Base-by-base conservation (phyloP, 2,888 invertebrate species). In the Brenthis ino region DNA sequence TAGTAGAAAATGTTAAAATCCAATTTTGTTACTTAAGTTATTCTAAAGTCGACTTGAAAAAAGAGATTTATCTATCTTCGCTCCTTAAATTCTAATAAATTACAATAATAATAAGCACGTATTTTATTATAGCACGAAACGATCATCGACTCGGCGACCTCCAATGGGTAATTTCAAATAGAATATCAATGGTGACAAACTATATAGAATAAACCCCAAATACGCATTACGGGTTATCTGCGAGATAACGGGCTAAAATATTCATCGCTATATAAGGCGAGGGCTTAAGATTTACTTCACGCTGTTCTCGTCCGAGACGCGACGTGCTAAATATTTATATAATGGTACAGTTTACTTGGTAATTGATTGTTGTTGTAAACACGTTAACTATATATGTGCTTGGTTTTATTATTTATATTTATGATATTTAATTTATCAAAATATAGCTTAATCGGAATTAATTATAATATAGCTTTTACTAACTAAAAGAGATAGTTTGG, bases 231-330 rank as follows among this genome's bases (percentile, higher is more conserved):
- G 50, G 37, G 60, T 33, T 60, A 50, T 60, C 60, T 60, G 20
- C 12, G 60, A 60, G 33, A 43, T 43, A 43, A 11, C 37, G 37
- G 37, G 37, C 37, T 50, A 60, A 33, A 50, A 50, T 28, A 50
- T 50, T 28, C 37, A 43, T 43, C n/a, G 28, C 60, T 60, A 6
- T 60, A 50, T 60, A 60, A 50, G 60, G 60, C 12, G 50, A 60
- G 48, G 50, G 50, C 60, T 60, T 60, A 50, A 60, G 48, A 50
- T 24, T 50, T 50, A 60, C 50, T 60, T 60, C 60, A 50, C 60
- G 60, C 60, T 60, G 37, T 43, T 43, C 37, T 43, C 37, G 37
- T 43, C 37, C 37, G 50, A 28, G 28, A 60, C 24, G 50, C 50
- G 60, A 60, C 50, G 58, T 48, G 33, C 13, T 50, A 28, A 16